phyloP scores from a whole-genome alignment of 1,140 invertebrate species.

The Heliconius nattereri region DNA sequence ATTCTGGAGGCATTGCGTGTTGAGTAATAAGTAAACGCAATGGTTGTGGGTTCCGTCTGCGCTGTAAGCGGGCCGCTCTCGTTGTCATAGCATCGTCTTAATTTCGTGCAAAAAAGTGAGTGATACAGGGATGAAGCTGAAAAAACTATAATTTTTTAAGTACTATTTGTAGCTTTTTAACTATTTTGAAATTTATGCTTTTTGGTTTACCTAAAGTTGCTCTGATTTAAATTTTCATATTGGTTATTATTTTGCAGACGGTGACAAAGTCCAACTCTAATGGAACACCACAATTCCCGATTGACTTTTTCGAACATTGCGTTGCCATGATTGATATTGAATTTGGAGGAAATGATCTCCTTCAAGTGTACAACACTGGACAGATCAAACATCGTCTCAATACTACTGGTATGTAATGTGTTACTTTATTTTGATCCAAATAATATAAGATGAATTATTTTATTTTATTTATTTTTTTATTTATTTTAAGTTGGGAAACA shows the following conservation, averaged over 20 bases:
- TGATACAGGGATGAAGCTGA: neutral
- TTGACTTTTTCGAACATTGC: conserved; percentile 98
- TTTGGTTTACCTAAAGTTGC: neutral
- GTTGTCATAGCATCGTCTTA: neutral
- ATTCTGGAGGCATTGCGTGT: too few relatives aligned
- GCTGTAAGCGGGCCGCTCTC: too few relatives aligned
- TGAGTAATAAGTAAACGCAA: too few relatives aligned
- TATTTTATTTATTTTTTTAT: too few relatives aligned
- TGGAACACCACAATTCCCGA: conserved; percentile 87
- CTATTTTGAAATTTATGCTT: too few relatives aligned
- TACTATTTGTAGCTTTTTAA: too few relatives aligned
- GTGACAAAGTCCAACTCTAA: conserved; percentile 65
- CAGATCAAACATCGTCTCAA: conserved; percentile 97
- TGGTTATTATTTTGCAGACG: conserved; percentile 44
- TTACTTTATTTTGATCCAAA: neutral
- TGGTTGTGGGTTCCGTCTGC: too few relatives aligned
- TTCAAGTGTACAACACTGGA: conserved; percentile 97
- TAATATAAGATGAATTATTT: too few relatives aligned
- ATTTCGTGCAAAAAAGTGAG: neutral
- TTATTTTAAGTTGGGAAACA: too few relatives aligned
- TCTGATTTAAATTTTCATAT: neutral
- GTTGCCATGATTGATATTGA: conserved; percentile 95
- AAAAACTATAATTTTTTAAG: too few relatives aligned
- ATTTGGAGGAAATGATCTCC: conserved; percentile 96
- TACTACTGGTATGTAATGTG: conserved; percentile 82